Percentiles rank a stretch among this genome's conserved stretches.
These are phyloP conservation scores for Grammomys surdaster DNA, from an alignment of 2,113 vertebrate species.

Conservation along the genomic window DNA sequence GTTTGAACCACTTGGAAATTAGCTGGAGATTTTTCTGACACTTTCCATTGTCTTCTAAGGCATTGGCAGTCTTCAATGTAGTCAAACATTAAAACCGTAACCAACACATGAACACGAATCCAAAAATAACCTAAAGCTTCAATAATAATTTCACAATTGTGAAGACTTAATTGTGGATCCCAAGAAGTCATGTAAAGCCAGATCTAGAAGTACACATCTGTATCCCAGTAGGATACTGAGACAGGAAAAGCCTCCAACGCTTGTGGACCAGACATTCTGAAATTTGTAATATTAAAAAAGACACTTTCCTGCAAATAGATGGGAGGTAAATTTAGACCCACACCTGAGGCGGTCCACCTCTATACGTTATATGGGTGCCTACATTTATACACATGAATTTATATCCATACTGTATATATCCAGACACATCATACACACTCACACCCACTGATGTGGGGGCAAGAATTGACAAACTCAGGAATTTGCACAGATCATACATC, in stretches of 20 bases:
- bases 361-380: not conserved
- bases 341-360: not conserved
- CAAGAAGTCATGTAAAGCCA: not conserved
- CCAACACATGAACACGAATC: not conserved
- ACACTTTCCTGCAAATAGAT: not conserved
- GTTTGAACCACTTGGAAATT: not conserved
- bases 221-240: not conserved
- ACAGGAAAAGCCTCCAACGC: not conserved
- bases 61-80: not conserved
- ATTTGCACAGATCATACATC: not conserved
- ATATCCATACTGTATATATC: not conserved
- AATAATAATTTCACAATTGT: constrained; percentile 5
- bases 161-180: not conserved
- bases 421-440: not conserved
- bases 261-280: not conserved
- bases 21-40: not conserved
- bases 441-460: too few species aligned
- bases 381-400: not conserved
- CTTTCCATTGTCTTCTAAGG: constrained; percentile 17
- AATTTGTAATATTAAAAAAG: not conserved
- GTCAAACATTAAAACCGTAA: not conserved
- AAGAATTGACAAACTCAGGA: not conserved
- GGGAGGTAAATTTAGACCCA: too few species aligned
- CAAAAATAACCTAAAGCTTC: not conserved
- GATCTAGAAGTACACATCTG: not conserved